Evolutionary conservation across 2,113 vertebrate genomes (phyloP).

Genomic region (Martes martes): DNA sequence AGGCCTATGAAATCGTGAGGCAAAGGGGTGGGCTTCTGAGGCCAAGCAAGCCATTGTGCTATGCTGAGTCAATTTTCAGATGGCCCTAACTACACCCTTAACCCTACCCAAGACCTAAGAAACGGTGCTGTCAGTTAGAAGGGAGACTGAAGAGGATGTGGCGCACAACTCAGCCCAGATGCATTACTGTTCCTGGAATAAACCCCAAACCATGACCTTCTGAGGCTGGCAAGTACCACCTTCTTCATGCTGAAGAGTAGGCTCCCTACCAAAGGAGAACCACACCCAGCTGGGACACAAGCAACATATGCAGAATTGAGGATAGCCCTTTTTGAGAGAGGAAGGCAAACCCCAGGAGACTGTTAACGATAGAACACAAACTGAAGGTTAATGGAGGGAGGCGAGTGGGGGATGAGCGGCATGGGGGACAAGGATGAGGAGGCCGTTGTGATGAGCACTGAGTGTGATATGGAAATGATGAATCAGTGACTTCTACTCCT

Average conservation of each 20-base stretch:
- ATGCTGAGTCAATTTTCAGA: background rate
- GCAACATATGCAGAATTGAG: background rate
- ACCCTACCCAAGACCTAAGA: background rate
- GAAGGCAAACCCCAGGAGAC: background rate
- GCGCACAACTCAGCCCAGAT: background rate
- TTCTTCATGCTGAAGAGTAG: too few relatives aligned
- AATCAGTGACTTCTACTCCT: too few relatives aligned
- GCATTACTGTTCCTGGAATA: background rate
- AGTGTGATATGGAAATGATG: too few relatives aligned
- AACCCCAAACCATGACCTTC: background rate
- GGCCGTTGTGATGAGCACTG: too few relatives aligned
- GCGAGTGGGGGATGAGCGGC: too few relatives aligned
- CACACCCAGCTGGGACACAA: background rate
- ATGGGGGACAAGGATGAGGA: too few relatives aligned
- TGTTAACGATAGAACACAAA: too few relatives aligned
- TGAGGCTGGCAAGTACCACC: background rate
- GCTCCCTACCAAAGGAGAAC: background rate
- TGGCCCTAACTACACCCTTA: background rate
- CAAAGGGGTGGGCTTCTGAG: background rate
- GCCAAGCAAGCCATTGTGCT: background rate
- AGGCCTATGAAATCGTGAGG: background rate
- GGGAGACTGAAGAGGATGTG: background rate
- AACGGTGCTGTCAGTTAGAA: background rate
- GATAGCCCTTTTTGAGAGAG: background rate
- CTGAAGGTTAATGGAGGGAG: too few relatives aligned